phyloP scores from a whole-genome alignment of 2,888 invertebrate species.

The Amitus sp. region DNA sequence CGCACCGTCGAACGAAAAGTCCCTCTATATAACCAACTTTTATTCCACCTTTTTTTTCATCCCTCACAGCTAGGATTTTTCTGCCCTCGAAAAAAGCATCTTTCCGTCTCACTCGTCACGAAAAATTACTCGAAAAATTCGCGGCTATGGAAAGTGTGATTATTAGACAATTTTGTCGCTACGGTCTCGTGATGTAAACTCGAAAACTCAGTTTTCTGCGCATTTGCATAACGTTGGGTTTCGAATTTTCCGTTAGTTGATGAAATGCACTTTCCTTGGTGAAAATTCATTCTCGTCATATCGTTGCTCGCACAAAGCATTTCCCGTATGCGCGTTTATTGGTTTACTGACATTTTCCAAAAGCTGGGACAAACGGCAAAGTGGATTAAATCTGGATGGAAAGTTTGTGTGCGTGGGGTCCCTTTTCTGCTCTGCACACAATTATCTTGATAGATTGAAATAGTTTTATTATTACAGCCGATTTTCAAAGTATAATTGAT shows the following conservation, averaged over 20 bases:
- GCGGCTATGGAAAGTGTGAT: background rate
- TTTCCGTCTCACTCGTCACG: background rate
- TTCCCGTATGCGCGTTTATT: background rate
- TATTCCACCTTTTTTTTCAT: slow-evolving; percentile 2
- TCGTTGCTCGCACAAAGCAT: slow-evolving; percentile 5
- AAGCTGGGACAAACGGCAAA: no score
- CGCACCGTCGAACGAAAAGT: slow-evolving; percentile 5
- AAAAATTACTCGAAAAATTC: background rate
- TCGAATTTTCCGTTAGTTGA: background rate
- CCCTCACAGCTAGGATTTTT: background rate
- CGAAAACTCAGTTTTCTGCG: background rate
- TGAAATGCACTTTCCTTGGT: background rate
- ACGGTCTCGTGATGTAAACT: background rate
- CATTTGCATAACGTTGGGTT: background rate
- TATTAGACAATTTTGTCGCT: background rate
- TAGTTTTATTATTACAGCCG: no score
- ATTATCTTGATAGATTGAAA: no score
- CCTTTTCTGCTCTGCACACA: no score
- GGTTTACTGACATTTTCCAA: no score
- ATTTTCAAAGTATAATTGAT: no score
- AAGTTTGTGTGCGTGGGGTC: no score
- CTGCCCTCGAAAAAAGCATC: background rate
- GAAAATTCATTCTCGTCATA: slow-evolving; percentile 3
- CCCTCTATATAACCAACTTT: background rate
- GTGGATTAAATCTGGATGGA: no score